A percentile compares a stretch with the other conserved stretches of the same genome.
Conservation (phyloP, 2,888 invertebrate genomes). For the Dolichopus griseipennis region DNA sequence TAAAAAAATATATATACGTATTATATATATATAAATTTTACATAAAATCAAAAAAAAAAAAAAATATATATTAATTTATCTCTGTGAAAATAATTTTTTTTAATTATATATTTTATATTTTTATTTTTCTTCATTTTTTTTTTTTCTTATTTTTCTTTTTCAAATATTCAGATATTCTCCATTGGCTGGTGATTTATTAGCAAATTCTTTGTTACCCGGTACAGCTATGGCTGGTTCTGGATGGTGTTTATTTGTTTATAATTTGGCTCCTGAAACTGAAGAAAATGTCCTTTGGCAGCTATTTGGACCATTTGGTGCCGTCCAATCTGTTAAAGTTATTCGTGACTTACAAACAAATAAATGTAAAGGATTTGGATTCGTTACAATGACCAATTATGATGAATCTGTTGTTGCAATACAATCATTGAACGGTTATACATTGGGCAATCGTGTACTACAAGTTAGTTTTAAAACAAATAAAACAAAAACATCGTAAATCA, state of each 20-base stretch:
- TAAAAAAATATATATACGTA: neutral
- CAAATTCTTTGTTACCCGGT: conserved; percentile 70
- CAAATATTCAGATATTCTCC: conserved; percentile 57
- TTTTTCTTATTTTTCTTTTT: neutral
- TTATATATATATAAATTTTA: neutral
- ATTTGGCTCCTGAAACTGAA: conserved; percentile 90
- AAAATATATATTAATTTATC: neutral
- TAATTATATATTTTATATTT: neutral
- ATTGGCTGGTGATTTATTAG: conserved; percentile 70
- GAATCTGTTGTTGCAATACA: conserved; percentile 94
- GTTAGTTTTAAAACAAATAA: conserved; percentile 95
- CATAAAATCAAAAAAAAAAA: neutral
- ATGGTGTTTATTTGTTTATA: conserved; percentile 80
- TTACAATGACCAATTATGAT: conserved; percentile 97
- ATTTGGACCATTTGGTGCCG: conserved; percentile 95
- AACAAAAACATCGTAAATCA: conserved; percentile 53
- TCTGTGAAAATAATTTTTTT: neutral
- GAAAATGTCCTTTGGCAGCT: conserved; percentile 94
- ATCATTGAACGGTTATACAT: conserved; percentile 89
- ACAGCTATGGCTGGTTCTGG: conserved; percentile 81
- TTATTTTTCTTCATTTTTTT: neutral
- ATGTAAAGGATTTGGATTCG: conserved; percentile 97
- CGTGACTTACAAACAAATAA: conserved; percentile 92
- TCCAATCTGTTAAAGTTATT: conserved; percentile 94
- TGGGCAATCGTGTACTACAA: conserved; percentile 91